Percentiles rank a stretch among this genome's conserved stretches.
Conservation (phyloP, 2,888 invertebrate genomes). For the Tipula confusa region DNA sequence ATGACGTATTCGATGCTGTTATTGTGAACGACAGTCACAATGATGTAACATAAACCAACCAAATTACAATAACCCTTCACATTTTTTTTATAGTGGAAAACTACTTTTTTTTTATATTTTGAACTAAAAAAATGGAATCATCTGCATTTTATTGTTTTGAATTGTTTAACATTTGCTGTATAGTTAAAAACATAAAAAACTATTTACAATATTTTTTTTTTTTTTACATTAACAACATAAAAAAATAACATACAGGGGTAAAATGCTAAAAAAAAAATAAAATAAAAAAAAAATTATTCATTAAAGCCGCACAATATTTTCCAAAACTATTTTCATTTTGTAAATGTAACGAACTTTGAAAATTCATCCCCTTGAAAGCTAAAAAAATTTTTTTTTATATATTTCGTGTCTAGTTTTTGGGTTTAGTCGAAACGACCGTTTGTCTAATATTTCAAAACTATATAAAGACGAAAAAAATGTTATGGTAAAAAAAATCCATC, state of each 20-base stretch:
- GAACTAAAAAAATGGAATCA: not conserved
- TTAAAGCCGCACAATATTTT: not conserved
- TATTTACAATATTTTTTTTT: slow-evolving; percentile 20
- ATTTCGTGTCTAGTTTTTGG: not conserved
- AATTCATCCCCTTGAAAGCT: slow-evolving; percentile 6
- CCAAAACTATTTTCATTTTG: not conserved
- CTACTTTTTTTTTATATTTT: not conserved
- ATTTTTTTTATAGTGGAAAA: not conserved
- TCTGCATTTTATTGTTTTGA: not conserved
- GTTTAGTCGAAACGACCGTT: slow-evolving; percentile 25
- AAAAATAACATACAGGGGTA: not conserved
- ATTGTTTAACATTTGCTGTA: not conserved
- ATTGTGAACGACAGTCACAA: not conserved
- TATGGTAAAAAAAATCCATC: not conserved
- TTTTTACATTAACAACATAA: not conserved
- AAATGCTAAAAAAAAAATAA: not conserved
- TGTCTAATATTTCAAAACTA: not conserved
- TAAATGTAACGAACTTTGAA: not conserved
- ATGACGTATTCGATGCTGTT: not conserved
- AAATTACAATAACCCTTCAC: slow-evolving; percentile 3
- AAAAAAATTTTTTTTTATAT: not conserved
- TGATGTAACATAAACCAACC: not conserved
- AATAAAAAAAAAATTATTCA: not conserved
- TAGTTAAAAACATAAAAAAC: not conserved
- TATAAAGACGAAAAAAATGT: not conserved